Evolutionary conservation across 2,113 vertebrate species (phyloP).

Genomic region (Tetraodon nigroviridis): DNA sequence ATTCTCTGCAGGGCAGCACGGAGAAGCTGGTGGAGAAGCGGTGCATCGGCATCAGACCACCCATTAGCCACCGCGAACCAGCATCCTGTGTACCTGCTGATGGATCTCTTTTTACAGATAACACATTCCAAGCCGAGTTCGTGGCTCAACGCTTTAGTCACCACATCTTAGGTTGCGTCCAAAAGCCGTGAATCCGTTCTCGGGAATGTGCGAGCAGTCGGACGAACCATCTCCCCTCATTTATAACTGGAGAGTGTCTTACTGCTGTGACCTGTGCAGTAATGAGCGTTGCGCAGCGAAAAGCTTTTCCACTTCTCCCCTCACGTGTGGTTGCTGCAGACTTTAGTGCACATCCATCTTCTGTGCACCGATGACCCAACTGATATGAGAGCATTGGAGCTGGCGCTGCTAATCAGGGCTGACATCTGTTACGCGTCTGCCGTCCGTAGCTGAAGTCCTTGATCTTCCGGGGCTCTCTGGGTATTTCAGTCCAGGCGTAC

Average conservation of each 20-base stretch:
- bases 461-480: slow-evolving; percentile 25
- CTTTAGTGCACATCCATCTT: slow-evolving; percentile 20
- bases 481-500: slow-evolving; percentile 30
- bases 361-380: slow-evolving; percentile 17
- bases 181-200: slow-evolving; percentile 12
- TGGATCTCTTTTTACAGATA: slow-evolving; percentile 14
- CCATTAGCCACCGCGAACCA: slow-evolving; percentile 26
- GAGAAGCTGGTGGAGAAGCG: slow-evolving; percentile 14
- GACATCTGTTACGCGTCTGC: slow-evolving; percentile 28
- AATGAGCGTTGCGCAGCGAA: slow-evolving; percentile 62
- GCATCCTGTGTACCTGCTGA: slow-evolving; percentile 22
- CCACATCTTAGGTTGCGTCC: not conserved
- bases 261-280: slow-evolving; percentile 30
- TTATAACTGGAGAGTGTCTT: slow-evolving; percentile 32
- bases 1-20: slow-evolving; percentile 24
- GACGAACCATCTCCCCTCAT: slow-evolving; percentile 27
- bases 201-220: slow-evolving; percentile 13
- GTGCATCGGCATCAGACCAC: slow-evolving; percentile 6
- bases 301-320: slow-evolving; percentile 12
- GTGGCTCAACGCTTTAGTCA: not conserved
- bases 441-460: slow-evolving; percentile 10
- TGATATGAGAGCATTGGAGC: slow-evolving; percentile 20
- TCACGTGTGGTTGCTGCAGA: slow-evolving; percentile 1
- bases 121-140: slow-evolving; percentile 1
- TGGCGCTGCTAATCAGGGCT: slow-evolving; percentile 9